Base-by-base conservation (phyloP, 2,113 vertebrate species). In the Mastomys coucha region DNA sequence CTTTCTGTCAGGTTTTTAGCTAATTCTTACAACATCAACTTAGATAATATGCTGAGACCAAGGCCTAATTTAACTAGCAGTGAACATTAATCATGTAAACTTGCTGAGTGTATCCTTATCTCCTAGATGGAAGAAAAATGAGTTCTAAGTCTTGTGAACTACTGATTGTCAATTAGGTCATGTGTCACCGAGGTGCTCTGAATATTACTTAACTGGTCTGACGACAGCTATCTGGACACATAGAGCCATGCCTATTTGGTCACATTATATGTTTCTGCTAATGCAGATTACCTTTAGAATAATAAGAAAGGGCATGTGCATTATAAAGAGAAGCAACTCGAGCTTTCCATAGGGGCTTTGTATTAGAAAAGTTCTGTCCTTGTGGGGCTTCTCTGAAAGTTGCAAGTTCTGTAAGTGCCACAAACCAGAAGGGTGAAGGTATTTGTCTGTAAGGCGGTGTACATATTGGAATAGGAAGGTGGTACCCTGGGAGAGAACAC, bases 201-300 rank as follows among this genome's bases (percentile, higher is more conserved):
- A 36, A 53, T 65, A 75, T 77, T 33, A 77, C 63, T 89, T n/a
- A 77, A 58, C 51, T 91, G 24, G 5, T 67, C 65, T 65, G 10
- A 80, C 45, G 36, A 72, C 88, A 58, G 42, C 10, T 75, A 67
- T 78, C 73, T 63, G 72, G 19, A 93, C 36, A 72, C 26, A 87
- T 19, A 65, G 72, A 84, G 22, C 17, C 19, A 73, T 80, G 36
- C 31, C 22, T 89, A 39, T 90, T 82, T n/a, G 49, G 67, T 56
- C 26, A 73, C 60, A 53, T 77, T 69, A 75, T 85, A 51, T 67
- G 26, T 33, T 81, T 19, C 26, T 69, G 81, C 78, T 63, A 88
- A 96, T 93, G 26, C 5, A 56, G 45, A 77, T 53, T 84, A 77
- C 49, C 10, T 84, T 69, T 87, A 67, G 36, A 94, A 92, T 76